These are phyloP conservation scores for Gymnoscopelus braueri DNA, from an alignment of 2,797 vertebrate genomes.

Conservation along the genomic window DNA sequence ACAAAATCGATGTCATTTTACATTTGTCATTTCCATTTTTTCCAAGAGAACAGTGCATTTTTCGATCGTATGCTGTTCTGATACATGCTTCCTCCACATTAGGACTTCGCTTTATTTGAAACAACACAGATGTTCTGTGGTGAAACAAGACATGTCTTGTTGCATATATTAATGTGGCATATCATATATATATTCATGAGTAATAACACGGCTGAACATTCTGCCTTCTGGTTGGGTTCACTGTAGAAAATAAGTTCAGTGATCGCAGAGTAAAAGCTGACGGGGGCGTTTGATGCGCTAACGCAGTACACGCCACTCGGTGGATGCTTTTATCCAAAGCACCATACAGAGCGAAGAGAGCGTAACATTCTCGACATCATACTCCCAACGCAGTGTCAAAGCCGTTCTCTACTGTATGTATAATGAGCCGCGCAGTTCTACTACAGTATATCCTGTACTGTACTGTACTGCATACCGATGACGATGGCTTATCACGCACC, in stretches of 20 bases:
- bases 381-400: no score
- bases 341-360: no score
- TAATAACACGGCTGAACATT: constrained; percentile 38
- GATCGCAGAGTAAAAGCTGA: constrained; percentile 23
- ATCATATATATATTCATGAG: constrained; percentile 43
- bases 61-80: not conserved
- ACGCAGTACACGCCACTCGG: no score
- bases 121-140: constrained; percentile 29
- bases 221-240: constrained; percentile 12
- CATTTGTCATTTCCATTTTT: constrained; percentile 10
- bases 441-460: no score
- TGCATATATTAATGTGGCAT: constrained; percentile 35
- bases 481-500: constrained; percentile 72
- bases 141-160: constrained; percentile 34
- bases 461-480: no score
- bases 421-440: no score
- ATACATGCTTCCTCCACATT: constrained; percentile 8
- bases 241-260: constrained; percentile 31
- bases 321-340: no score
- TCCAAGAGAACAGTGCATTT: constrained; percentile 13
- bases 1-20: constrained; percentile 50
- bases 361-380: no score
- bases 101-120: constrained; percentile 20
- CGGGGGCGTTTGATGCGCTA: not conserved
- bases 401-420: no score